A percentile compares a stretch with the other conserved stretches of the same genome.
Conservation (phyloP, 1,140 invertebrate genomes). For the Drosophila parabipectinata region DNA sequence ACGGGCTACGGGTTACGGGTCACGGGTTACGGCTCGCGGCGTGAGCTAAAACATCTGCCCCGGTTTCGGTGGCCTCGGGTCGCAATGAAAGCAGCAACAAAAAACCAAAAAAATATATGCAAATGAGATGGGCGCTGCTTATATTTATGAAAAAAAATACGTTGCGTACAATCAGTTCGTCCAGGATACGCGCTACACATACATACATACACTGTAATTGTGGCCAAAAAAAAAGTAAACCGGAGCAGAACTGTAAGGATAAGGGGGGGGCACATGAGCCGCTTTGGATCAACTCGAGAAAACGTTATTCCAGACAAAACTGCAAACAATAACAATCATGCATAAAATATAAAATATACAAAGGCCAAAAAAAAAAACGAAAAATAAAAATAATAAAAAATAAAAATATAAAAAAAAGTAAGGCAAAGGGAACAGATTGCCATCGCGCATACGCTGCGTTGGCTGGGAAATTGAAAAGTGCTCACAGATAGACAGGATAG, state of each 20-base stretch:
- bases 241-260: slow-evolving; percentile 12
- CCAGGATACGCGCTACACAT: slow-evolving; percentile 5
- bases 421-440: slow-evolving; percentile 55
- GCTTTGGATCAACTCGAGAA: slow-evolving; percentile 59
- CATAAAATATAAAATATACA: slow-evolving; percentile 63
- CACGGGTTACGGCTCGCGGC: slow-evolving; percentile 25
- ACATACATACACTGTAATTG: slow-evolving; percentile 46
- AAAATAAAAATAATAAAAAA: neutral
- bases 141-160: slow-evolving; percentile 75
- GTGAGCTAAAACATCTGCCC: slow-evolving; percentile 69
- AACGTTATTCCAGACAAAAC: slow-evolving; percentile 54
- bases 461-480: slow-evolving; percentile 54
- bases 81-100: neutral
- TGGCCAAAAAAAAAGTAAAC: slow-evolving; percentile 55
- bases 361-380: neutral
- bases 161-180: slow-evolving; percentile 60
- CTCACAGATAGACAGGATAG: slow-evolving; percentile 33
- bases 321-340: slow-evolving; percentile 78
- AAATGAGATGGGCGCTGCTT: slow-evolving; percentile 77
- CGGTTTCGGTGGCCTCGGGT: slow-evolving; percentile 51
- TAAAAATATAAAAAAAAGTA: neutral
- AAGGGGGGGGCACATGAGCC: slow-evolving; percentile 59
- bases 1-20: slow-evolving; percentile 1
- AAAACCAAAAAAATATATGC: slow-evolving; percentile 43
- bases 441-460: slow-evolving; percentile 71